Conservation (phyloP, 2,113 vertebrate genomes). For the Malurus alboscapulatus region DNA sequence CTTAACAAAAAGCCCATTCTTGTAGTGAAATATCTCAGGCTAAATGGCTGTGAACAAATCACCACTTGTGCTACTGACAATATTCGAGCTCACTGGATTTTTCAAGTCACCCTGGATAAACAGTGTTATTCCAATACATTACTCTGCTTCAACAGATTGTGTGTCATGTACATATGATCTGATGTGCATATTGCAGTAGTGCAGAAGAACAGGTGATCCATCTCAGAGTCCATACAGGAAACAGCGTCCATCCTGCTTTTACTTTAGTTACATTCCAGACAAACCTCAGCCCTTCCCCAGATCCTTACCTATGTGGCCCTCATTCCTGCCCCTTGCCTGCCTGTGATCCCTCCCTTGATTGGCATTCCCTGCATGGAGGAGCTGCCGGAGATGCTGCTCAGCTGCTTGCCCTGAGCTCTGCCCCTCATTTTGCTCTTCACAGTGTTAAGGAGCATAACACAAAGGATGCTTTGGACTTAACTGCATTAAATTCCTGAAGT, state of each 20-base stretch:
- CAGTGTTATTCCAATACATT: neutral
- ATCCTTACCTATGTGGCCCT: fast-evolving
- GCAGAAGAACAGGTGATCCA: neutral
- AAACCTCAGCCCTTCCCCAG: neutral
- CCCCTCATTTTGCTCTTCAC: neutral
- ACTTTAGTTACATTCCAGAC: neutral
- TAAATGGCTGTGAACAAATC: neutral
- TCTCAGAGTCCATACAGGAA: neutral
- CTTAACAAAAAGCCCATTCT: neutral
- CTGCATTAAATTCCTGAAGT: neutral
- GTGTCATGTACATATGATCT: neutral
- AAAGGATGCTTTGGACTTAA: neutral
- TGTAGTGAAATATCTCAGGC: neutral
- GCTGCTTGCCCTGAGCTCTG: neutral
- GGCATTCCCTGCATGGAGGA: neutral
- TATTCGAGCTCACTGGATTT: neutral
- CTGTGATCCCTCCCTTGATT: neutral
- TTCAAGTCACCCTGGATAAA: neutral
- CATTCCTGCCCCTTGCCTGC: neutral
- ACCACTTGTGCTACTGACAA: neutral
- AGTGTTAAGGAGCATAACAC: neutral
- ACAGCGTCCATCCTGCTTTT: neutral
- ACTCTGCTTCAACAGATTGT: neutral
- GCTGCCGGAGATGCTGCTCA: neutral
- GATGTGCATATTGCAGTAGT: neutral